phyloP scores from a whole-genome alignment of 2,797 vertebrate genomes.

The Malacoctenus gilli region DNA sequence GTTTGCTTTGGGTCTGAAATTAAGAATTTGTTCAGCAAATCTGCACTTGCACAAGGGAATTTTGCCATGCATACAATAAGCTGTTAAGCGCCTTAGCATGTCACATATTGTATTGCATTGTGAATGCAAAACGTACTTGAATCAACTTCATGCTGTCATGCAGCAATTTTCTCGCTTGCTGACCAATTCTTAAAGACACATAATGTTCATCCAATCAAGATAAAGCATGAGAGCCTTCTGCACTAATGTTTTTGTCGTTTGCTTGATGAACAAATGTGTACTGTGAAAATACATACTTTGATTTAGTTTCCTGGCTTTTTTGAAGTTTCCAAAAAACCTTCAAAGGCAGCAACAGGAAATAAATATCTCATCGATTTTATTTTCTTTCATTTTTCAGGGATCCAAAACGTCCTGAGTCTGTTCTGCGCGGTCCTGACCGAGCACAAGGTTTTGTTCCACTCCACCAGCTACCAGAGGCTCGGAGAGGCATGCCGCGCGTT shows the following conservation, averaged over 20 bases:
- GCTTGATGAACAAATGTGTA: background rate
- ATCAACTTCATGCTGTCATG: no score
- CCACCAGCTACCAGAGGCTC: conserved; percentile 96
- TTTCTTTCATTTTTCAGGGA: conserved; percentile 83
- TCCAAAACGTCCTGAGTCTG: conserved; percentile 96
- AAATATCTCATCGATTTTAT: no score
- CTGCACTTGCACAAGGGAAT: no score
- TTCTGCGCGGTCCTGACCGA: conserved; percentile 97
- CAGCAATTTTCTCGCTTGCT: no score
- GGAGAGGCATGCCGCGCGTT: conserved; percentile 94
- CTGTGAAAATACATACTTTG: no score
- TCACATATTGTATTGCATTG: no score
- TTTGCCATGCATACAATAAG: no score
- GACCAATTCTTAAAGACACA: no score
- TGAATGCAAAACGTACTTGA: no score
- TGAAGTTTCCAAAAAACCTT: conserved; percentile 19
- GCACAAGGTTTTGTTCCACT: conserved; percentile 98
- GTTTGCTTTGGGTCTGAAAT: no score
- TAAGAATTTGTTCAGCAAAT: no score
- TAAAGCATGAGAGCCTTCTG: background rate
- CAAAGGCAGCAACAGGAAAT: conserved; percentile 31
- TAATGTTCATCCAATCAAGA: background rate
- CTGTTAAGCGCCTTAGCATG: no score
- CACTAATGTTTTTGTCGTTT: background rate
- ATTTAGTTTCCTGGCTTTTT: conserved; percentile 10